Evolutionary conservation across 2,113 vertebrate genomes (phyloP).

Genomic region (Pollachius pollachius): DNA sequence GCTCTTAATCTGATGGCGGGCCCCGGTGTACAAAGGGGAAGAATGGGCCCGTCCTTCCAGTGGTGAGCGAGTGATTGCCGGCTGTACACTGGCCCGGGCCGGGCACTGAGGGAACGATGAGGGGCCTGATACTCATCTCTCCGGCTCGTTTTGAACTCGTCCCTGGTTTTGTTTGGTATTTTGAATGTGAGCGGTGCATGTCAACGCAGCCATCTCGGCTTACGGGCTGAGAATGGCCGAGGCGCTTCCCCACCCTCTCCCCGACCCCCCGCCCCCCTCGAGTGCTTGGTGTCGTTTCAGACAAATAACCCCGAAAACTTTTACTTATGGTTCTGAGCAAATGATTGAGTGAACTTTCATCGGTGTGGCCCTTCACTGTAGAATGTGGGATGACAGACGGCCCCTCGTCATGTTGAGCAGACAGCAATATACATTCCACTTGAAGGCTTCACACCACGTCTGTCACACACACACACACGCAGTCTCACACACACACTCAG

Average conservation of each 20-base stretch:
- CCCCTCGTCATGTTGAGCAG: slow-evolving; percentile 17
- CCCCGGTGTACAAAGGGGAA: slow-evolving; percentile 54
- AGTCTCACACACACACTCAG: background rate
- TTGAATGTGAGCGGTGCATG: slow-evolving; percentile 22
- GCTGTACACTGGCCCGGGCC: slow-evolving; percentile 42
- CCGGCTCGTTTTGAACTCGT: slow-evolving; percentile 67
- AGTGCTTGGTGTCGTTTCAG: too few species aligned
- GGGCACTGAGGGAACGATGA: slow-evolving; percentile 46
- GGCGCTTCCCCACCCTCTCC: background rate
- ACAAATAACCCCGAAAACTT: background rate
- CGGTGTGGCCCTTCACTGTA: background rate
- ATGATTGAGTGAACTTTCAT: slow-evolving; percentile 16
- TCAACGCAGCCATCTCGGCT: slow-evolving; percentile 4
- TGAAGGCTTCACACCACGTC: slow-evolving; percentile 46
- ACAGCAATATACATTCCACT: slow-evolving; percentile 45
- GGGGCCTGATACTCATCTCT: slow-evolving; percentile 75
- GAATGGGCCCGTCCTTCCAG: slow-evolving; percentile 52
- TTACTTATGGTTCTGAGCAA: background rate
- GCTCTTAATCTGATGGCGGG: slow-evolving; percentile 88
- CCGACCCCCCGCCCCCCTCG: slow-evolving; percentile 7
- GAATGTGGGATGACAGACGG: slow-evolving; percentile 16
- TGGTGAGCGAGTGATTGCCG: slow-evolving; percentile 62
- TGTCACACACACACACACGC: slow-evolving; percentile 2
- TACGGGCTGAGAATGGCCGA: slow-evolving; percentile 1
- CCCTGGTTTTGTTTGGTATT: slow-evolving; percentile 36